Evolutionary conservation across 2,888 invertebrate genomes (phyloP).

Genomic region (Gastrophysa polygoni): DNA sequence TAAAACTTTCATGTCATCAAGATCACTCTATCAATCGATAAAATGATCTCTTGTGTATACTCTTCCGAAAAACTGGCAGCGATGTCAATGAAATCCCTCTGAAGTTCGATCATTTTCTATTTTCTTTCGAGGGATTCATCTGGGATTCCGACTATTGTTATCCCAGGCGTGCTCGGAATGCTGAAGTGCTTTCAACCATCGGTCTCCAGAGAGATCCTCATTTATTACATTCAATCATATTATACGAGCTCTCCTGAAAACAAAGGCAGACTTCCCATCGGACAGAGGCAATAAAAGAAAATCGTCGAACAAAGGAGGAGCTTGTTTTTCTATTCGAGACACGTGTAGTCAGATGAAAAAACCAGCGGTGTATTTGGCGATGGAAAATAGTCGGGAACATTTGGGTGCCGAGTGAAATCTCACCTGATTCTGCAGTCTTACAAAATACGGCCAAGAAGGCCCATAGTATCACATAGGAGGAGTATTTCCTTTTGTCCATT

Average conservation of each 20-base stretch:
- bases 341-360: neutral
- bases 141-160: no score
- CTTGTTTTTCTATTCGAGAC: neutral
- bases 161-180: no score
- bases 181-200: neutral
- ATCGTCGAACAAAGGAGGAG: no score
- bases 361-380: no score
- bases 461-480: neutral
- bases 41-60: no score
- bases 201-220: neutral
- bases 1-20: no score
- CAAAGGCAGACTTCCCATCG: neutral
- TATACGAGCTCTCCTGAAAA: neutral
- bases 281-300: neutral
- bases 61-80: no score
- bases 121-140: no score
- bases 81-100: no score
- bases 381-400: neutral
- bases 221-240: neutral
- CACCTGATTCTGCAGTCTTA: neutral
- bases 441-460: neutral
- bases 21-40: no score
- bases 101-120: no score
- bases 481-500: slow-evolving; percentile 7
- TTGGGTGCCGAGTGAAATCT: neutral